Base-by-base conservation (phyloP, 1,140 invertebrate genomes). In the Teleopsis dalmanni region DNA sequence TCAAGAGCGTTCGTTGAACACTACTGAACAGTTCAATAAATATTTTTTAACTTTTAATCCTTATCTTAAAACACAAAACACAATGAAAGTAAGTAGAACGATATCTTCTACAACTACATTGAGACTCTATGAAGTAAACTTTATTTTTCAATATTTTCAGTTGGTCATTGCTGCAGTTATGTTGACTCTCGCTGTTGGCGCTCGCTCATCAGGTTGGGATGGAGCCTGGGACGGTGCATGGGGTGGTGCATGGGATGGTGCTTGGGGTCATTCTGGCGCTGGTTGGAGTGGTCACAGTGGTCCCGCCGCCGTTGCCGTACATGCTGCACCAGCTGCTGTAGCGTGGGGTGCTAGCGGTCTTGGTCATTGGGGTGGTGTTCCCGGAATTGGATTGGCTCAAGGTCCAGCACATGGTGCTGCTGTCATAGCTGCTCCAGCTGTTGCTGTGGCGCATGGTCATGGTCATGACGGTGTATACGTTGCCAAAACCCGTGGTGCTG, bases 401-500 rank as follows among this genome's bases (percentile, higher is more conserved):
- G 65, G 65, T 40, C 65, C 65, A 26, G 47, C 40, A 33, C 56
- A 50, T 22, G 60, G 26, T 27, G 57, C 56, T 25, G n/a, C 22
- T 38, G 43, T 26, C 26, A 29, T 33, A 25, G 44, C 33, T 26
- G 29, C 40, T 38, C 34, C 29, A 27, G n/a, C 43, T 13, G 11
- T 37, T 11, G 50, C 47, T 14, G 56, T 44, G n/a, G 48, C 44
- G 14, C 59, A 60, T 33, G 63, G 63, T 21, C 59, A 60, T 54
- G 51, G 40, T 22, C 62, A 62, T 43, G 56, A 66, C 48, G 65
- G 66, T 50, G 61, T 62, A 42, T 76, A 76, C 53, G 74, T 76
- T 16, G 75, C 75, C 47, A 74, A 74, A 51, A 76, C 72, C 31
- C 71, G 72, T 49, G 75, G 75, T 45, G 72, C 75, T 49, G 58